Percentiles rank a stretch among this genome's conserved stretches.
Evolutionary conservation across 2,113 vertebrate genomes (phyloP).

Genomic region (Colossoma macropomum): DNA sequence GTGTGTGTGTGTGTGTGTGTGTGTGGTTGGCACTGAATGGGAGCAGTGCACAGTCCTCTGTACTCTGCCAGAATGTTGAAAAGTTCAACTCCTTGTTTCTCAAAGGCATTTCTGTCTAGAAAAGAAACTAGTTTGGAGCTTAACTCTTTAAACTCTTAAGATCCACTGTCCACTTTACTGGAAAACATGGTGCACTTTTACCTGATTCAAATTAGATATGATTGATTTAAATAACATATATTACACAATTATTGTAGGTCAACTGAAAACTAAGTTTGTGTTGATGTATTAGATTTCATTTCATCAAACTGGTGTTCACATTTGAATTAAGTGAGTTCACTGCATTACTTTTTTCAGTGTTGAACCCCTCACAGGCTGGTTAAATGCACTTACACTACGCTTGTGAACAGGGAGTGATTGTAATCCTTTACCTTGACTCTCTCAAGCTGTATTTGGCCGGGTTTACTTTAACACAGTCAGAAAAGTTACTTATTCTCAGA

Average conservation of each 20-base stretch:
- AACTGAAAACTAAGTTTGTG: too few species aligned
- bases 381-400: neutral
- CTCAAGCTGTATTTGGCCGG: neutral
- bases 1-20: neutral
- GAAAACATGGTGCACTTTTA: neutral
- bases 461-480: neutral
- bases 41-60: neutral
- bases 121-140: neutral
- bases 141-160: neutral
- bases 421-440: neutral
- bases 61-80: conserved; percentile 1
- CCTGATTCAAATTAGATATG: too few species aligned
- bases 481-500: conserved; percentile 5
- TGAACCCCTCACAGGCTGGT: neutral
- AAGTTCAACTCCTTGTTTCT: neutral
- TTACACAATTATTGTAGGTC: too few species aligned
- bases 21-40: neutral
- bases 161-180: neutral
- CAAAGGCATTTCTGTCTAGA: neutral
- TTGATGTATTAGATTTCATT: too few species aligned
- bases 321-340: too few species aligned
- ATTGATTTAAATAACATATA: too few species aligned
- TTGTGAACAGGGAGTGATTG: neutral
- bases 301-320: too few species aligned
- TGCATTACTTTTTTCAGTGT: neutral